A percentile compares a stretch with the other conserved stretches of the same genome.
Conservation (phyloP, 1,140 invertebrate species). For the Helicorthomorpha holstii region DNA sequence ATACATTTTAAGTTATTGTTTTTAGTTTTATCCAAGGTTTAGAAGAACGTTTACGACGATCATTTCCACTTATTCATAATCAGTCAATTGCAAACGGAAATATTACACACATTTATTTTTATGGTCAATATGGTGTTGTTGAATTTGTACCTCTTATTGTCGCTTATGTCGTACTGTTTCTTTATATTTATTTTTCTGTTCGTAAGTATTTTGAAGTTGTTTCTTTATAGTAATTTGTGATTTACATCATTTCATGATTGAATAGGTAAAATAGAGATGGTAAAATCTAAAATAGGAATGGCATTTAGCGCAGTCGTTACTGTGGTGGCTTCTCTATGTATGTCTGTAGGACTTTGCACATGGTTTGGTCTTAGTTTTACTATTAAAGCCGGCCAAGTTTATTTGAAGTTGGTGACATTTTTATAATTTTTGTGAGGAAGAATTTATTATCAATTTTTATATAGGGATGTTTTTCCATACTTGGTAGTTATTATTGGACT, state of each 20-base stretch:
- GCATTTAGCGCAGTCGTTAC: conserved; percentile 76
- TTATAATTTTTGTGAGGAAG: not conserved
- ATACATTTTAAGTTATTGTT: too few species aligned
- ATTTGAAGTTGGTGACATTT: conserved; percentile 3
- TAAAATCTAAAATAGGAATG: conserved; percentile 79
- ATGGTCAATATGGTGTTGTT: conserved; percentile 65
- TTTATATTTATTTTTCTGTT: conserved; percentile 89
- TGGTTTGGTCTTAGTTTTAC: conserved; percentile 54
- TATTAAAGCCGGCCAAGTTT: conserved; percentile 20
- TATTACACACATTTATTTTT: conserved; percentile 57
- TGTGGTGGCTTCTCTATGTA: conserved; percentile 69
- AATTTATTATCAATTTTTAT: conserved; percentile 14
- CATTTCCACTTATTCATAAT: conserved; percentile 50
- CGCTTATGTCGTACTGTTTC: conserved; percentile 66
- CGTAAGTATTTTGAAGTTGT: conserved; percentile 38
- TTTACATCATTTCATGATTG: conserved; percentile 18
- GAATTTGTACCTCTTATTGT: conserved; percentile 69
- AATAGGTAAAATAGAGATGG: conserved; percentile 53
- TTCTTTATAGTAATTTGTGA: conserved; percentile 18
- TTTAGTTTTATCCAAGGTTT: conserved; percentile 59
- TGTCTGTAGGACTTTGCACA: conserved; percentile 86
- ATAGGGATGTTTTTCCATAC: conserved; percentile 70
- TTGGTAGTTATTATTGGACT: conserved; percentile 83
- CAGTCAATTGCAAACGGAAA: conserved; percentile 16
- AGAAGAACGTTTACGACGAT: conserved; percentile 41